Evolutionary conservation across 2,113 vertebrate species (phyloP), one percentile per base, ranked within the genome.

Genomic region (Lanius collurio): DNA sequence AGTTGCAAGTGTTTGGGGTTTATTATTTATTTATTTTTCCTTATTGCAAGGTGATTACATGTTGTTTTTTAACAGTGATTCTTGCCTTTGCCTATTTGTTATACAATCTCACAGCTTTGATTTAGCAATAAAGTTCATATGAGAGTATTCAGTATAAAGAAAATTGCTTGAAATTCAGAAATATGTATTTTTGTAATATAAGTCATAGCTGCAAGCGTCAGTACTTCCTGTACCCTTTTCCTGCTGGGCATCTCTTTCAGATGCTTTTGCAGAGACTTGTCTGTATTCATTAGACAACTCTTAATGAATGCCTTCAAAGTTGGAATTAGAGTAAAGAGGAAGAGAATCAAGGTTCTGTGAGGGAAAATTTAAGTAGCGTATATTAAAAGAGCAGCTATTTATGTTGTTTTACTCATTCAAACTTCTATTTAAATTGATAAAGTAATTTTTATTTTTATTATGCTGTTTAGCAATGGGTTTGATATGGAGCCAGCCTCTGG

Each of bases 301-400:
- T 41, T 96, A 95, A 96, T 96, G 90, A 95, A 70, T 93, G 56
- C 73, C 60, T 96, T 97, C 90, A 90, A 96, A 96, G 92, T 77
- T 94, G 47, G 44, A 76, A 93, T 95, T 92, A 92, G 77, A 90
- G 56, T 64, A 93, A 95, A 94, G 93, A 90, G 88, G 93, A 94
- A 92, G 86, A 71, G 92, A 90, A 71, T 87, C 81, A 83, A 95
- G 71, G 71, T 92, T 90, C 71, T 90, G 76, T 24, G 73, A 93
- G 83, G 85, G 31, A 62, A 63, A 94, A 92, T 52, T 33, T 63
- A 95, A 80, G 49, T 41, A 85, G 42, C 5, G 10, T 89, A 68
- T 94, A 89, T 90, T 96, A 86, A 92, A 96, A 87, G 49, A 94
- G n/a, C 47, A 90, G 64, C 76, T 93, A 70, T 57, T 77, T 89